Base-by-base conservation (phyloP, 2,113 vertebrate genomes). In the Sapajus apella region DNA sequence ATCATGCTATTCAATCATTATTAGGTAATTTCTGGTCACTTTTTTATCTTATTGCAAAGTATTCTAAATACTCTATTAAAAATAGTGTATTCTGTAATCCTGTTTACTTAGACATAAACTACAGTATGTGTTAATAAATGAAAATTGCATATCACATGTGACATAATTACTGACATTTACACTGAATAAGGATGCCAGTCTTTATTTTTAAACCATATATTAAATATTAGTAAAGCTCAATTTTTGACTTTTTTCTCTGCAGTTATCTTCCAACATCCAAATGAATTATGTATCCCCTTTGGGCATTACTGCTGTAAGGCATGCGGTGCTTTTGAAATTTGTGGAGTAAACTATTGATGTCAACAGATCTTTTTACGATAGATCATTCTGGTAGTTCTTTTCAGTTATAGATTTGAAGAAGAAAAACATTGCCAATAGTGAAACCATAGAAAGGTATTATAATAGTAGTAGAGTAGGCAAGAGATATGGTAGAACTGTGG, bases 391-490 rank as follows among this genome's bases (percentile, higher is more conserved):
- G 37, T 10, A 94, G 45, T 20, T 66, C 76, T 89, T 94, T 97
- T 58, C 66, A 10, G 37, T 96, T 76, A 68, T 83, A 21, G 50
- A 82, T 94, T 96, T 97, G 87, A 95, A 70, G 68, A 96, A 92
- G 85, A 92, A 95, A 97, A 92, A 83, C 90, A 87, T 50, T 91
- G 64, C 56, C 61, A 96, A n/a, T 96, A 96, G 82, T 80, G 61
- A 93, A 84, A 87, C 3, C 3, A 90, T 30, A 52, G 37, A n/a
- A 95, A 81, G 79, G 12, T 84, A 23, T 89, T 61, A 81, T 8
- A 76, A 32, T 81, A 55, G 4, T 37, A 91, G 50, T 64, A 50
- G 43, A 20, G 14, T 58, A 35, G 37, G 7, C 25, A 72, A 37
- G 32, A 91, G 20, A 50, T 50, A 6, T 52, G 64, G 5, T 68